Evolutionary conservation across 2,888 invertebrate species (phyloP).

Genomic region (Villa cingulata): DNA sequence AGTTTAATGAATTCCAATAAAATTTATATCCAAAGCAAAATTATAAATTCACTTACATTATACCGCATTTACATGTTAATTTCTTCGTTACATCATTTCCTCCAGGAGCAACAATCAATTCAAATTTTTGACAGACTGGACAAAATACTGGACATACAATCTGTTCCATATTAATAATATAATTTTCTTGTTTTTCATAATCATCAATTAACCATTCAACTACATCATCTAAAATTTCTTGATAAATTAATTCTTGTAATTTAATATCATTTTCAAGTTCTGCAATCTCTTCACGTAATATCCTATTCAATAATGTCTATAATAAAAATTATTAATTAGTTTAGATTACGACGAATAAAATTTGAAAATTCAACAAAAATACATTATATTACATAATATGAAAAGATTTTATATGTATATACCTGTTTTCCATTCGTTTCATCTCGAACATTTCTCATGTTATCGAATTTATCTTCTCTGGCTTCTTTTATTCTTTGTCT

Average conservation of each 20-base stretch:
- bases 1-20: no score
- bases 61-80: neutral
- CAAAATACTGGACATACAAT: constrained; percentile 38
- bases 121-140: constrained; percentile 39
- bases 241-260: constrained; percentile 27
- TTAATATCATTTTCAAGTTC: constrained; percentile 26
- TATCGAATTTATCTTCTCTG: constrained; percentile 19
- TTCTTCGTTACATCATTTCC: neutral
- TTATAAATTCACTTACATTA: neutral
- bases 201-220: constrained; percentile 28
- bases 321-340: no score
- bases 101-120: constrained; percentile 28
- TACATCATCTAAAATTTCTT: constrained; percentile 25
- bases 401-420: no score
- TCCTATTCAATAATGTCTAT: constrained; percentile 17
- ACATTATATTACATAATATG: no score
- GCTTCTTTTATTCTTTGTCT: constrained; percentile 26
- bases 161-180: constrained; percentile 26
- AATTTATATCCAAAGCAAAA: neutral
- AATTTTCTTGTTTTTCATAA: constrained; percentile 22
- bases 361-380: no score
- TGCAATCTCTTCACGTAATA: constrained; percentile 26
- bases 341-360: no score
- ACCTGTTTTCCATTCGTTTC: no score
- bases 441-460: constrained; percentile 15